These are phyloP conservation scores for Trematomus loennbergii DNA, from an alignment of 2,113 vertebrate species.

Conservation along the genomic window DNA sequence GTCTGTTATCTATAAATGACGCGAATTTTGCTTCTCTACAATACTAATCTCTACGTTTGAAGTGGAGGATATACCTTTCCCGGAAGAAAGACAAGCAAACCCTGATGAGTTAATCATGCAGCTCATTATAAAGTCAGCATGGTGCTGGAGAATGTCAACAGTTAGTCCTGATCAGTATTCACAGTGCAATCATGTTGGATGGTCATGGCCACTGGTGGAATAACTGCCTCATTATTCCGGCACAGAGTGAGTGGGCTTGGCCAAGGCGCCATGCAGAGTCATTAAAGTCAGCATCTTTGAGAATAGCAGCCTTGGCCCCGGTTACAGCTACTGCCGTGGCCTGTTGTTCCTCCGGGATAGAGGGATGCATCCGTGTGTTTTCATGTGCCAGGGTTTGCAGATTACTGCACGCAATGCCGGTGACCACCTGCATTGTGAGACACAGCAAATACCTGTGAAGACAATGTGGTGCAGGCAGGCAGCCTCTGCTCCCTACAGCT, in stretches of 20 bases:
- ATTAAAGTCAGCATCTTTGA: constrained; percentile 69
- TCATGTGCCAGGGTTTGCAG: constrained; percentile 49
- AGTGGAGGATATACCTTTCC: constrained; percentile 15
- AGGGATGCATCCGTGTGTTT: constrained; percentile 39
- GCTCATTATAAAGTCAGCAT: constrained; percentile 62
- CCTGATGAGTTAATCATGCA: constrained; percentile 65
- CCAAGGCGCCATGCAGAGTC: constrained; percentile 16
- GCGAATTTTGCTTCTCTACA: neutral
- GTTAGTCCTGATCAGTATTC: constrained; percentile 72
- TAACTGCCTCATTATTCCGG: constrained; percentile 72
- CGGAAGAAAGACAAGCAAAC: constrained; percentile 44
- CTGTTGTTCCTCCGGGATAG: constrained; percentile 39
- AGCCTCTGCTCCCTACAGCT: constrained; percentile 66
- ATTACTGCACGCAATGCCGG: constrained; percentile 44
- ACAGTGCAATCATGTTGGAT: constrained; percentile 57
- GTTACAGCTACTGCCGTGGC: constrained; percentile 33
- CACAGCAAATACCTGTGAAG: constrained; percentile 55
- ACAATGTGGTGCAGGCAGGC: constrained; percentile 53
- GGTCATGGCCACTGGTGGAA: constrained; percentile 59
- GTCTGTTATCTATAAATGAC: neutral
- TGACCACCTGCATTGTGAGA: constrained; percentile 73
- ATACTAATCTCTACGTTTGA: neutral
- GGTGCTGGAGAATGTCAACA: constrained; percentile 62
- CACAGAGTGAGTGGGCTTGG: constrained; percentile 63
- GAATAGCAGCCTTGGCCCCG: constrained; percentile 24